Evolutionary conservation across 2,797 vertebrate genomes (phyloP).

Genomic region (Poecilia velifera): DNA sequence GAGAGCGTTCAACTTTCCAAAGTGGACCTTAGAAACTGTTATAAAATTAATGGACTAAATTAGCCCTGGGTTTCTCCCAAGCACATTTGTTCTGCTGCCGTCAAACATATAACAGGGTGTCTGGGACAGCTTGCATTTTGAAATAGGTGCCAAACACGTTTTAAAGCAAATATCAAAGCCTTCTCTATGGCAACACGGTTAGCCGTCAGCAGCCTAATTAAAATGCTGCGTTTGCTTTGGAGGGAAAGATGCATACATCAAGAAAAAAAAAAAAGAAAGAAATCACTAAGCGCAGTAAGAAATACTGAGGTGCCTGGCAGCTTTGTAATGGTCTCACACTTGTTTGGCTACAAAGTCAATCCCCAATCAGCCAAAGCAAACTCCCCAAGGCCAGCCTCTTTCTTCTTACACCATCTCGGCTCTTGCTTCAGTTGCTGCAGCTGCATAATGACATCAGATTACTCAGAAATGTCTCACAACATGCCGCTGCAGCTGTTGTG

Average conservation of each 20-base stretch:
- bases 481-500: conserved; percentile 30
- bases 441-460: conserved; percentile 58
- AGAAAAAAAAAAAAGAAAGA: conserved; percentile 16
- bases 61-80: conserved; percentile 31
- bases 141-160: conserved; percentile 54
- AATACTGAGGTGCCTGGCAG: conserved; percentile 54
- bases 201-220: conserved; percentile 64
- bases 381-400: conserved; percentile 30
- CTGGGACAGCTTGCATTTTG: conserved; percentile 50
- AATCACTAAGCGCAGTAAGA: conserved; percentile 60
- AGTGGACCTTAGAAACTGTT: conserved; percentile 27
- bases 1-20: conserved; percentile 53
- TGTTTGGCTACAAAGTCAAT: conserved; percentile 22
- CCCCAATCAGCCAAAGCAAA: conserved; percentile 57
- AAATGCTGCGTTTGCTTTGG: conserved; percentile 70
- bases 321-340: conserved; percentile 53
- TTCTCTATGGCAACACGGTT: conserved; percentile 52
- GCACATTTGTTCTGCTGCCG: conserved; percentile 25
- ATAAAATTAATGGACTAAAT: conserved; percentile 46
- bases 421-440: conserved; percentile 36
- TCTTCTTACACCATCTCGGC: conserved; percentile 21
- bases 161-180: conserved; percentile 60
- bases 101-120: conserved; percentile 46
- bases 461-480: conserved; percentile 31
- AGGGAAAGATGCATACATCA: conserved; percentile 48